phyloP scores from a whole-genome alignment of 2,113 vertebrate genomes.

The Phrynocephalus versicolor region DNA sequence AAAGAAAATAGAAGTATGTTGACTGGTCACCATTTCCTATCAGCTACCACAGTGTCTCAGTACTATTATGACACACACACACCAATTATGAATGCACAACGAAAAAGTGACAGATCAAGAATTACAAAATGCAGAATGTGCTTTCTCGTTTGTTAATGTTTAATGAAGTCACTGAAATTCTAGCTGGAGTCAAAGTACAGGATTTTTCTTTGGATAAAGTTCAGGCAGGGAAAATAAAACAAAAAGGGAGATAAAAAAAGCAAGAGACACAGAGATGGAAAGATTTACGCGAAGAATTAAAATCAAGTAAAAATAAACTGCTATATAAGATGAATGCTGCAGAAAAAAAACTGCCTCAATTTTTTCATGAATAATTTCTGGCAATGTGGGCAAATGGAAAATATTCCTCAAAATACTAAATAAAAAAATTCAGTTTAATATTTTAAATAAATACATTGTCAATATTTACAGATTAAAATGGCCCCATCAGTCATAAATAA shows the following conservation, averaged over 20 bases:
- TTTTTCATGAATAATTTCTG: slow-evolving; percentile 49
- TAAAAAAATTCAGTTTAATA: slow-evolving; percentile 23
- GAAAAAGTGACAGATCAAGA: not conserved
- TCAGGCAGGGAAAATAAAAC: not conserved
- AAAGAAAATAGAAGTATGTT: not conserved
- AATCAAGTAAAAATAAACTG: slow-evolving; percentile 44
- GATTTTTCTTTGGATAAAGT: slow-evolving; percentile 33
- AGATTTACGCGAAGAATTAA: slow-evolving; percentile 19
- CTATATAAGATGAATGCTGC: slow-evolving; percentile 29
- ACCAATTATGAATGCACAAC: not conserved
- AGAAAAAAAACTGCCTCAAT: slow-evolving; percentile 32
- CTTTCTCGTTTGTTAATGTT: slow-evolving; percentile 15
- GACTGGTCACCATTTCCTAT: not conserved
- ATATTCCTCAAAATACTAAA: not conserved
- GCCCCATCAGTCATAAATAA: slow-evolving; percentile 17
- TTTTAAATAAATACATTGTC: slow-evolving; percentile 34
- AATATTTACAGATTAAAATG: slow-evolving; percentile 1
- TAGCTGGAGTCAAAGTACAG: not conserved
- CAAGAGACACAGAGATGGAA: not conserved
- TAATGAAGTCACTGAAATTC: slow-evolving; percentile 38
- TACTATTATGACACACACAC: not conserved
- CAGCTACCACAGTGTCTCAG: not conserved
- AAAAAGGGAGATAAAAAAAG: too few relatives aligned
- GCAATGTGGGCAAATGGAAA: slow-evolving; percentile 18
- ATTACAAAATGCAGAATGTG: not conserved